Evolutionary conservation across 2,113 vertebrate species (phyloP), one percentile per base, ranked within the genome.

Genomic region (Oryzias woworae): DNA sequence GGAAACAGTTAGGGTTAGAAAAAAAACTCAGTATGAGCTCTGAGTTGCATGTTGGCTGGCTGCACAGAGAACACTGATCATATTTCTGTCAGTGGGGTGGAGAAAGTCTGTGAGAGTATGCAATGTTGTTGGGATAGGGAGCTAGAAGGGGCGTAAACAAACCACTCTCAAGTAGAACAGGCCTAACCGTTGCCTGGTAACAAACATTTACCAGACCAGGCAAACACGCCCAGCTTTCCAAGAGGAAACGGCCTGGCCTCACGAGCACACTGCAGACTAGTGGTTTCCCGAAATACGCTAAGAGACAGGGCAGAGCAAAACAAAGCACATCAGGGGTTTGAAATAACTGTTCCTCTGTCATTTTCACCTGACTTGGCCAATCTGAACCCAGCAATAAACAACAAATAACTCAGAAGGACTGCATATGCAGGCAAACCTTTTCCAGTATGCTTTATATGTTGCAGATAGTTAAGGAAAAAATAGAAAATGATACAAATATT

Each of bases 171-270:
- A 86, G 74, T 86, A 80, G 88, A 90, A 87, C 69, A 77, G 89
- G 84, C 85, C 83, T 78, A 47, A 42, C 67, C 66, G 92, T 93
- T 91, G 92, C 92, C 76, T 91, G 75, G 92, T 80, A 90, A 92
- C 91, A 84, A 85, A 87, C 91, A 92, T 93, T 92, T 92, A 85
- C 89, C 88, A 85, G 84, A 90, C 69, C 57, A 84, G 77, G 88
- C 86, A 90, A 91, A 87, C 88, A 89, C 1, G 84, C 68, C 81
- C 85, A 87, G 82, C 88, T 89, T 87, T 87, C 85, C 84, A 81
- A 78, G 66, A 72, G 88, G 84, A 90, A 91, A 90, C 62, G 80
- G 88, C 84, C 79, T 69, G 85, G 81, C 76, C 89, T 88, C 77
- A 66, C 76, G 85, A 90, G 73, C 72, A 57, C 60, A 74, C 69